A percentile compares a stretch with the other conserved stretches of the same genome.
phyloP scores from a whole-genome alignment of 2,888 invertebrate species.

The Scaptomyza flava region DNA sequence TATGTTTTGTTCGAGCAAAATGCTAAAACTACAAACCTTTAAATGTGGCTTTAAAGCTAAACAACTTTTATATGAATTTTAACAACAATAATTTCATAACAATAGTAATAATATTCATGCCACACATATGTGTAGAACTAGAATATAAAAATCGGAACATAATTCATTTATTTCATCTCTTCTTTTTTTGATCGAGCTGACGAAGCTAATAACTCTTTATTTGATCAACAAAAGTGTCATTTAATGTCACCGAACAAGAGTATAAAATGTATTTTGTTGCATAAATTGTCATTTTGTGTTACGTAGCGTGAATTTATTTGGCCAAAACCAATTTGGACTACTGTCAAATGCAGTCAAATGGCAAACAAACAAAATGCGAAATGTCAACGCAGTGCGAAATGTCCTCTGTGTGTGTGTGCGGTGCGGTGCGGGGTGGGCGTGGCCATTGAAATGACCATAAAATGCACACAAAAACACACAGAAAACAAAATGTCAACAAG shows the following conservation, averaged over 20 bases:
- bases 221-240: not conserved
- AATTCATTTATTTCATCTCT: not conserved
- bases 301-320: constrained; percentile 49
- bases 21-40: not conserved
- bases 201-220: constrained; percentile 9
- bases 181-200: not conserved
- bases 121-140: not conserved
- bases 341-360: constrained; percentile 63
- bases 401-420: constrained; percentile 4
- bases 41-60: not conserved
- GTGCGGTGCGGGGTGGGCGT: not conserved
- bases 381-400: constrained; percentile 43
- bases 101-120: not conserved
- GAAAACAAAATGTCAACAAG: constrained; percentile 3
- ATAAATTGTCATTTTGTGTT: constrained; percentile 44
- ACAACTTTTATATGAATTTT: not conserved
- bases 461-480: constrained; percentile 37
- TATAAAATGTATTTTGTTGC: constrained; percentile 11
- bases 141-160: not conserved
- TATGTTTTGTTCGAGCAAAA: not conserved
- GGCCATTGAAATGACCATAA: constrained; percentile 55
- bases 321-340: constrained; percentile 45
- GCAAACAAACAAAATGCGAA: constrained; percentile 48
- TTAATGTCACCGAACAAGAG: not conserved
- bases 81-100: not conserved